Percentiles rank a stretch among this genome's conserved stretches.
phyloP scores from a whole-genome alignment of 2,888 invertebrate species.

The Drosophila cognata region DNA sequence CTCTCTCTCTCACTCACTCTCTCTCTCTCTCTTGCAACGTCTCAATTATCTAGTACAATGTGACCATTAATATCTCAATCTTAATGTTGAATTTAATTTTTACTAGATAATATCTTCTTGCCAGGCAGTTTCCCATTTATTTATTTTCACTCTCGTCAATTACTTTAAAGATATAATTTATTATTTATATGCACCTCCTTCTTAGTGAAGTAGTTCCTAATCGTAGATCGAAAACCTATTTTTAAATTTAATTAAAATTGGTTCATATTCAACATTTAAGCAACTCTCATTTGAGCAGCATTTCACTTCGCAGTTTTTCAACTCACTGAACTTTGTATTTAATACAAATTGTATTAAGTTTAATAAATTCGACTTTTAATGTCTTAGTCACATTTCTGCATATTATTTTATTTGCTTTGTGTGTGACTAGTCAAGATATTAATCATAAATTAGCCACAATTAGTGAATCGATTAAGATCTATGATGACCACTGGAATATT shows the following conservation, averaged over 20 bases:
- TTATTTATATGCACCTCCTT: no score
- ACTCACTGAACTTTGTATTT: not conserved
- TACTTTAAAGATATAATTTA: not conserved
- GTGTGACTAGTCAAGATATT: not conserved
- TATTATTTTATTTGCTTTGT: not conserved
- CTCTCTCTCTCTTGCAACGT: not conserved
- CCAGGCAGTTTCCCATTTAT: accelerated
- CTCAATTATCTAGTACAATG: not conserved
- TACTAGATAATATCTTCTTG: not conserved
- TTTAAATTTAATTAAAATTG: not conserved
- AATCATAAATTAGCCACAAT: not conserved
- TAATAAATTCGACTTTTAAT: not conserved
- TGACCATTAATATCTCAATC: not conserved
- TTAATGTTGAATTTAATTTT: not conserved
- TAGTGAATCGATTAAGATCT: not conserved
- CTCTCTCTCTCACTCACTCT: not conserved
- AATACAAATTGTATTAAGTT: no score
- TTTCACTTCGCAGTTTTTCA: not conserved
- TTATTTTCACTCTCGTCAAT: not conserved
- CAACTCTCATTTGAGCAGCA: not conserved
- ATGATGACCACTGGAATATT: no score
- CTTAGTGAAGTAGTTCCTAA: not conserved
- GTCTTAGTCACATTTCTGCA: not conserved
- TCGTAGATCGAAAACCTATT: not conserved
- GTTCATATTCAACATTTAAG: no score